Conservation (phyloP, 2,797 vertebrate species). For the Sebastes steindachneri region DNA sequence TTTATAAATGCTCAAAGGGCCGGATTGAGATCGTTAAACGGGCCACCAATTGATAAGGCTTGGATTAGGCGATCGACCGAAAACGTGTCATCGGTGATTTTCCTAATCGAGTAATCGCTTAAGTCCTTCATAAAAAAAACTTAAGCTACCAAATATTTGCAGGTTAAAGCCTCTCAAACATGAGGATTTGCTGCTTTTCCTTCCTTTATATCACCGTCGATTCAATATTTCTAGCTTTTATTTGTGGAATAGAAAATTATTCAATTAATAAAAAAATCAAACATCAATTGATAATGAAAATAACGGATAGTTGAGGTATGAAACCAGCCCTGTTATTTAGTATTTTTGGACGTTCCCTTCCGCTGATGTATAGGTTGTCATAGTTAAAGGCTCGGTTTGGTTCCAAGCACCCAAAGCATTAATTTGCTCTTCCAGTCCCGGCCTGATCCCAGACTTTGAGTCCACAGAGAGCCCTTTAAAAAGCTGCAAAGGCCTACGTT, state of each 20-base stretch:
- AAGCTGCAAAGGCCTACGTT: constrained; percentile 21
- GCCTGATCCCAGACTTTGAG: constrained; percentile 45
- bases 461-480: constrained; percentile 57
- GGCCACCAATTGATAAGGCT: no score
- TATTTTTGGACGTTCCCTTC: background rate
- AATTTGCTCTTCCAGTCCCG: constrained; percentile 48
- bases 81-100: no score
- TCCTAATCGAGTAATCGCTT: background rate
- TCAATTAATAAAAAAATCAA: background rate
- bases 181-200: background rate
- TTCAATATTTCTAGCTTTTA: background rate
- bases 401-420: constrained; percentile 45
- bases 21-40: no score
- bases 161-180: background rate
- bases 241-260: background rate
- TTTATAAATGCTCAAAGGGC: background rate
- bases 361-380: constrained; percentile 1
- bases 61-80: no score
- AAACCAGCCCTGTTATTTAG: background rate
- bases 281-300: background rate
- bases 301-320: background rate
- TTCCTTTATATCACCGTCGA: background rate
- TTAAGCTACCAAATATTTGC: background rate
- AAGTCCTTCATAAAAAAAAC: background rate
- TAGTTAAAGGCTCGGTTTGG: constrained; percentile 45